Evolutionary conservation across 2,888 invertebrate genomes (phyloP).

Genomic region (Andrena haemorrhoa): DNA sequence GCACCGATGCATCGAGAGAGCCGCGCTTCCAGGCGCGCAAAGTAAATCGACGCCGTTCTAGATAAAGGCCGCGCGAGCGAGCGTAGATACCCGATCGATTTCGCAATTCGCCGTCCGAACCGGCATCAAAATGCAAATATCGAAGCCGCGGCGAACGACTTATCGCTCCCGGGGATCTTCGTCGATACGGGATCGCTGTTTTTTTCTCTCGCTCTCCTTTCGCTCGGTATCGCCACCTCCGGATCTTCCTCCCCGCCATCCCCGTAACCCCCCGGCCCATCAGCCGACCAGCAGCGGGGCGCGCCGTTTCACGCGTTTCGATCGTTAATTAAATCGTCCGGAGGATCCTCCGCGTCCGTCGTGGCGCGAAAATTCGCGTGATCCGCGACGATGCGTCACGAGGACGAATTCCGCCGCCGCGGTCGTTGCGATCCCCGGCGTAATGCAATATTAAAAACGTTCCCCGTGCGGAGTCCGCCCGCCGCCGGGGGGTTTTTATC

Average conservation of each 20-base stretch:
- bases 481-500: conserved; percentile 84
- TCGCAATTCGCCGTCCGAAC: conserved; percentile 21
- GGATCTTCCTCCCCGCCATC: background rate
- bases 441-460: conserved; percentile 81
- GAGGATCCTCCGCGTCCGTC: conserved; percentile 13
- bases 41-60: conserved; percentile 23
- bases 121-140: conserved; percentile 44
- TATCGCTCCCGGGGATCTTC: conserved; percentile 13
- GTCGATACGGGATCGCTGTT: conserved; percentile 1
- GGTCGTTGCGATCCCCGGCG: conserved; percentile 64
- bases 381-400: conserved; percentile 58
- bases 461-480: conserved; percentile 67
- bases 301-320: background rate
- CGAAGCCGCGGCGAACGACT: conserved; percentile 2
- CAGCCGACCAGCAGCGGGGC: background rate
- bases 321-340: conserved; percentile 55
- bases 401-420: conserved; percentile 58
- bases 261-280: background rate
- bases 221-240: background rate
- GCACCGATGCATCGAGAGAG: conserved; percentile 13
- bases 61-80: conserved; percentile 15
- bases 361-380: conserved; percentile 65
- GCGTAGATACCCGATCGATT: conserved; percentile 25
- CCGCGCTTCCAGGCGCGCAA: conserved; percentile 11
- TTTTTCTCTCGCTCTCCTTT: conserved; percentile 13